Evolutionary conservation across 2,113 vertebrate genomes (phyloP), one percentile per base, ranked within the genome.

Genomic region (Peromyscus leucopus): DNA sequence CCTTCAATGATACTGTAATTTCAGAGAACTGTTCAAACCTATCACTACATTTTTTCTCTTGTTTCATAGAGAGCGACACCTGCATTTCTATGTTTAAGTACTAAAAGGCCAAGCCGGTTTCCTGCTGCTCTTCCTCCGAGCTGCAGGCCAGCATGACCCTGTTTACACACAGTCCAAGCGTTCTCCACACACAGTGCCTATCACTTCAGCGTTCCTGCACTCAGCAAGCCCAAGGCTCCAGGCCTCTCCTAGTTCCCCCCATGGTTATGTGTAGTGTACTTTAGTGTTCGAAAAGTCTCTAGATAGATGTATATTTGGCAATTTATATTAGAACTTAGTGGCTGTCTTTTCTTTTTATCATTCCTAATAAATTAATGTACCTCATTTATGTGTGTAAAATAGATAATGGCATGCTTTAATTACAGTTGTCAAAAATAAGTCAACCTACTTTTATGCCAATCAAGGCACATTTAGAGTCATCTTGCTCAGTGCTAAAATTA

Each of bases 401-500:
- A 72, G 8, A 78, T 42, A 57, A 8, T 74, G 36, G 19, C 28
- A n/a, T 85, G 72, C 75, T 74, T 83, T 94, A 94, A 67, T 83
- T 48, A 24, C 15, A 89, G 65, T 57, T 79, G 46, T 85, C 21
- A 48, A 90, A 95, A 96, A 93, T 90, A 69, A 71, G 48, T 87
- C 79, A 55, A 10, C 84, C 72, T 85, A 72, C 71, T 79, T 94
- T 75, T 90, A 94, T 7, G 57, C 31, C 67, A 88, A 90, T 48
- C 8, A 42, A 86, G 59, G 46, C n/a, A 74, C 59, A 92, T 69
- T 92, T 89, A 89, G 67, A 93, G 10, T 63, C 55, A 22, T 80
- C 16, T 67, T 57, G 51, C n/a, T 85, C 42, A 8, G 69, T 84
- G 96, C 96, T 92, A 96, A 94, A 94, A 92, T 95, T 94, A 89